Conservation (phyloP, 1,140 invertebrate genomes). For the Latrodectus geometricus region DNA sequence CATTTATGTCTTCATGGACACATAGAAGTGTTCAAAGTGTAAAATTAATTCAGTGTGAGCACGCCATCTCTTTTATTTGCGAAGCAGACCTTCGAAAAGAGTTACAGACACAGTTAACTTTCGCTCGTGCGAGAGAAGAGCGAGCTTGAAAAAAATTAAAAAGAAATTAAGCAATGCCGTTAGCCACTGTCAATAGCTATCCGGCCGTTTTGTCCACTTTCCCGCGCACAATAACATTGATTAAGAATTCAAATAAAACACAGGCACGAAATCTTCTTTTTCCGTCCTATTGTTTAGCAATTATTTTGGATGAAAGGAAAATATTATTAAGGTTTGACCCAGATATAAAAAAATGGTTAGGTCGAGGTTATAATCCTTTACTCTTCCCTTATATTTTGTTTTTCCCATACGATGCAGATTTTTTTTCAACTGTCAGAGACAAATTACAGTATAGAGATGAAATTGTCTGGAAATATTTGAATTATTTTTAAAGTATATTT, state of each 20-base stretch:
- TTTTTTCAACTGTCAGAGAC: background rate
- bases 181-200: background rate
- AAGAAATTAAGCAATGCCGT: background rate
- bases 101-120: too few species aligned
- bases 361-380: background rate
- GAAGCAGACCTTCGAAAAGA: too few species aligned
- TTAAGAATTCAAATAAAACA: background rate
- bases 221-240: background rate
- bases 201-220: background rate
- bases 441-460: background rate
- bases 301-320: background rate
- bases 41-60: too few species aligned
- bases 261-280: background rate
- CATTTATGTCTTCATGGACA: too few species aligned
- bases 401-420: background rate
- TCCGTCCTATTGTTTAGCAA: background rate
- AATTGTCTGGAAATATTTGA: too few species aligned
- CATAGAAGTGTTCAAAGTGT: too few species aligned
- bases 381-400: background rate
- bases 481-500: too few species aligned
- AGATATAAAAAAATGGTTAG: background rate
- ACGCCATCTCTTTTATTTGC: too few species aligned
- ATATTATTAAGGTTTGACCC: background rate
- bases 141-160: background rate
- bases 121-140: too few species aligned